Evolutionary conservation across 2,113 vertebrate genomes (phyloP).

Genomic region (Lasiurus cinereus): DNA sequence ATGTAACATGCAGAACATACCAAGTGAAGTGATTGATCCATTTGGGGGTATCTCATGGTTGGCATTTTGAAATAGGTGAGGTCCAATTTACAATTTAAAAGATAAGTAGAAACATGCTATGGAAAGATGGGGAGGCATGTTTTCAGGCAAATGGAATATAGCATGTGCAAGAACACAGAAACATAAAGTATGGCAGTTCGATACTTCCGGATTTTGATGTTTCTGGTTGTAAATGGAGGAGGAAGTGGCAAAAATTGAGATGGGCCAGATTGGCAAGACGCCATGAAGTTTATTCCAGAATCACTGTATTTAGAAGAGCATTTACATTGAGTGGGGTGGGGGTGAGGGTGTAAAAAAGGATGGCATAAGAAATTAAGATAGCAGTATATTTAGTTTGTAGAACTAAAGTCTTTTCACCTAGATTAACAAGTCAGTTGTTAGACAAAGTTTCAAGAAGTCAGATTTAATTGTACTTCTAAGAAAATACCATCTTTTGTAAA

Average conservation of each 20-base stretch:
- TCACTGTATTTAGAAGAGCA: background rate
- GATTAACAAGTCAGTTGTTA: background rate
- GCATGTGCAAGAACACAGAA: background rate
- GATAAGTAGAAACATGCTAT: background rate
- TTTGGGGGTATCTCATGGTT: background rate
- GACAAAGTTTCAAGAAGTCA: background rate
- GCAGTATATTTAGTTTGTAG: background rate
- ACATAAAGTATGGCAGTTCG: background rate
- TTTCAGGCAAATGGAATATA: background rate
- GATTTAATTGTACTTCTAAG: background rate
- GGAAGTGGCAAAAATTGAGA: background rate
- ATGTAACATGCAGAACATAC: background rate
- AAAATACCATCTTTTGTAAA: constrained; percentile 19
- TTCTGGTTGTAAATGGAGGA: constrained; percentile 27
- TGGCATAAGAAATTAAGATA: background rate
- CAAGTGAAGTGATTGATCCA: background rate
- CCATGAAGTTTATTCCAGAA: background rate
- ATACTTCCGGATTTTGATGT: background rate
- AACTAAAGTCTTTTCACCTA: background rate
- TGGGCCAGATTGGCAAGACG: background rate
- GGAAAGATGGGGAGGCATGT: background rate
- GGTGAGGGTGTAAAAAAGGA: background rate
- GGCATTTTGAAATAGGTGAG: background rate
- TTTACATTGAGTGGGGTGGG: background rate
- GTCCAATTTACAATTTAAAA: constrained; percentile 43